phyloP scores from a whole-genome alignment of 2,888 invertebrate species.

The Saturnia japonica region DNA sequence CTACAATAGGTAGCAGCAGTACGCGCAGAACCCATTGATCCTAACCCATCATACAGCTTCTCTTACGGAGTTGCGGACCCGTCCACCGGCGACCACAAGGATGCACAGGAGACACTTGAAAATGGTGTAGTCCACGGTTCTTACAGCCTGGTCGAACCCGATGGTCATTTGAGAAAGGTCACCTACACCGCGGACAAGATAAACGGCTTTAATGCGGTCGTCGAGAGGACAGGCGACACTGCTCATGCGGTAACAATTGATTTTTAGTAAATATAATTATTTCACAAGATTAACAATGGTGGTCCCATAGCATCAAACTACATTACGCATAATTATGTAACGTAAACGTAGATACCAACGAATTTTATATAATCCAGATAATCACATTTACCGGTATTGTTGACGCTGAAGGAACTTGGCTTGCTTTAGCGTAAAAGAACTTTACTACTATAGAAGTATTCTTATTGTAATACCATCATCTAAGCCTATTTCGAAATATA shows the following conservation, averaged over 20 bases:
- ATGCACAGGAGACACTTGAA: constrained; percentile 74
- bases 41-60: constrained; percentile 79
- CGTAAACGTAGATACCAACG: no score
- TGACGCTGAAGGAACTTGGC: no score
- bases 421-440: no score
- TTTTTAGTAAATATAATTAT: neutral
- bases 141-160: constrained; percentile 79
- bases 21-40: constrained; percentile 74
- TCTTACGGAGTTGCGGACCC: constrained; percentile 78
- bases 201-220: constrained; percentile 79
- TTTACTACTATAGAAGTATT: no score
- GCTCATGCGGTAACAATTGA: constrained; percentile 56
- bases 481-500: no score
- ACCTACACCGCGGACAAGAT: constrained; percentile 80
- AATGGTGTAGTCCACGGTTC: constrained; percentile 80
- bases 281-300: neutral
- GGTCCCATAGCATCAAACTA: no score
- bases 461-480: no score
- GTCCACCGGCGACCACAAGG: constrained; percentile 77
- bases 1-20: constrained; percentile 56
- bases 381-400: no score
- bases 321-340: no score
- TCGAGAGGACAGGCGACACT: constrained; percentile 71
- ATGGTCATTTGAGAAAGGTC: constrained; percentile 74
- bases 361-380: no score